Conservation (phyloP, 2,113 vertebrate species). For the Takifugu flavidus region DNA sequence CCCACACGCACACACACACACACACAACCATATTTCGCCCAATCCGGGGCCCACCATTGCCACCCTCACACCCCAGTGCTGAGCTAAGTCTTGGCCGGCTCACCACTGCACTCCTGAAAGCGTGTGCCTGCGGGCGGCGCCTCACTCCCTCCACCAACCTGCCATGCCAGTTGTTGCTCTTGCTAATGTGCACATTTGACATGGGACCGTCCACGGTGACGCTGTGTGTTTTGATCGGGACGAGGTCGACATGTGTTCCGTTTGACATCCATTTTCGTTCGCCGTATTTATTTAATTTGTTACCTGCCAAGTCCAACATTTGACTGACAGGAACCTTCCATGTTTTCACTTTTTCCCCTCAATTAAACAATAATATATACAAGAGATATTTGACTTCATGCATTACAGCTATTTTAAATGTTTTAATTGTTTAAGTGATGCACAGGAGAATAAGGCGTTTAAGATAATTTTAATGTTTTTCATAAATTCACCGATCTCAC, state of each 20-base stretch:
- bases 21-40: slow-evolving; percentile 52
- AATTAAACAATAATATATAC: no score
- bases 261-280: slow-evolving; percentile 10
- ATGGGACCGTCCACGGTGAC: slow-evolving; percentile 30
- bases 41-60: slow-evolving; percentile 49
- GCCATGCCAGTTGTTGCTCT: slow-evolving; percentile 67
- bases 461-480: no score
- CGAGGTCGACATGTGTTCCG: neutral
- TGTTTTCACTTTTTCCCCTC: neutral
- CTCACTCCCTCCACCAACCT: slow-evolving; percentile 59
- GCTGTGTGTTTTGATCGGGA: slow-evolving; percentile 41
- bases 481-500: no score
- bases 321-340: neutral
- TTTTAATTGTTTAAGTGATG: no score
- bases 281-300: neutral
- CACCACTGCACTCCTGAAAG: slow-evolving; percentile 46
- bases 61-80: slow-evolving; percentile 55
- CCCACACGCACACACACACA: slow-evolving; percentile 39
- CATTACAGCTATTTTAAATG: no score
- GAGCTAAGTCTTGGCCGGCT: slow-evolving; percentile 54
- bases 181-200: slow-evolving; percentile 53
- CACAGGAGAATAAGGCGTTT: no score
- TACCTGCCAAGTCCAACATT: neutral
- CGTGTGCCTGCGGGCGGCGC: slow-evolving; percentile 49
- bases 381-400: no score